phyloP scores from a whole-genome alignment of 2,888 invertebrate genomes.

The Hipparchia semele region DNA sequence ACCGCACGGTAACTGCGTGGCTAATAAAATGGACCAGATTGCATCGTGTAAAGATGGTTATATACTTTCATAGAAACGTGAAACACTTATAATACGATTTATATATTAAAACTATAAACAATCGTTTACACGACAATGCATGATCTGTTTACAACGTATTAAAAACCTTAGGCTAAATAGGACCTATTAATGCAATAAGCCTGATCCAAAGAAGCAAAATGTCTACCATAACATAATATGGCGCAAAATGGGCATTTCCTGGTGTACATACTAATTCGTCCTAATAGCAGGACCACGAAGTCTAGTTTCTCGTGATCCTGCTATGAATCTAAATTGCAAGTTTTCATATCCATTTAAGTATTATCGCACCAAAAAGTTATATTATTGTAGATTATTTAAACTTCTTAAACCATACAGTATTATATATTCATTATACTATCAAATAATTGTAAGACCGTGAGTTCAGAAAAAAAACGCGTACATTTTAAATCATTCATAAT shows the following conservation, averaged over 20 bases:
- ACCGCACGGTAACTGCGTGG: constrained; percentile 29
- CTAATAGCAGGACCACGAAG: too few relatives aligned
- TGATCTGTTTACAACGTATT: constrained; percentile 27
- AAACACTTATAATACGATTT: constrained; percentile 28
- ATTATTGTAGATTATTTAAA: too few relatives aligned
- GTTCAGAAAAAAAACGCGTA: too few relatives aligned
- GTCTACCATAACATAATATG: not conserved
- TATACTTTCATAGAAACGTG: constrained; percentile 24
- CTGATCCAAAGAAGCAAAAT: constrained; percentile 25
- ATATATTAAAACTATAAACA: constrained; percentile 20
- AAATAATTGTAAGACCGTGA: too few relatives aligned
- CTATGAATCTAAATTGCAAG: too few relatives aligned
- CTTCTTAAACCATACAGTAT: too few relatives aligned
- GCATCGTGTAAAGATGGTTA: constrained; percentile 31
- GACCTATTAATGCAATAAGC: constrained; percentile 25
- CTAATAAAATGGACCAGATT: constrained; percentile 32
- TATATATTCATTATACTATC: too few relatives aligned
- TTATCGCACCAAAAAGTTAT: too few relatives aligned
- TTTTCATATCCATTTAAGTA: too few relatives aligned
- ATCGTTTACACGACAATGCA: constrained; percentile 31
- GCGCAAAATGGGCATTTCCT: not conserved
- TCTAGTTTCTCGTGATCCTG: too few relatives aligned
- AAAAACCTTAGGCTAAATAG: constrained; percentile 32
- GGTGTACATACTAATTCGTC: too few relatives aligned
- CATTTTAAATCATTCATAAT: too few relatives aligned